phyloP scores from a whole-genome alignment of 1,140 invertebrate genomes.

The roundworm (Caenorhabditis elegans) region DNA sequence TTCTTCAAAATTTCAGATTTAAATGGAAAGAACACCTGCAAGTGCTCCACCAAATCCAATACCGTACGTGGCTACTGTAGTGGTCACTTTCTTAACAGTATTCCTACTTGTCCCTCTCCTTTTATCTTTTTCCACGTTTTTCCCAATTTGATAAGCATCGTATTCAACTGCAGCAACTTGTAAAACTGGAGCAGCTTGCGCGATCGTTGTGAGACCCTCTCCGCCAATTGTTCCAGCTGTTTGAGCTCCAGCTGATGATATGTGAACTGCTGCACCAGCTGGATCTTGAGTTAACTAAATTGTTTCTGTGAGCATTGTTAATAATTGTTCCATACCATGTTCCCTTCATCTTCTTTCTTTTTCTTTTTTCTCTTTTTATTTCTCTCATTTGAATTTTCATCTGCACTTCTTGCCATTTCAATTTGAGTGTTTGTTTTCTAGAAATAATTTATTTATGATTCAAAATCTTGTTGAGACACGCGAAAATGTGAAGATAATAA shows the following conservation, averaged over 20 bases:
- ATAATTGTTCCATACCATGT: background rate
- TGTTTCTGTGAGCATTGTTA: background rate
- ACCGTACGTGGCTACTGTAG: background rate
- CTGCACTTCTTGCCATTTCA: too few relatives aligned
- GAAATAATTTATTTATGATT: too few relatives aligned
- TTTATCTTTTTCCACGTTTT: slow-evolving; percentile 6
- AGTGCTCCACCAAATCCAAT: background rate
- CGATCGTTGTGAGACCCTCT: slow-evolving; percentile 7
- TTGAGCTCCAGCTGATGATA: background rate
- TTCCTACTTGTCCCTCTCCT: background rate
- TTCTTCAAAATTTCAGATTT: background rate
- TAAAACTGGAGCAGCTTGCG: background rate
- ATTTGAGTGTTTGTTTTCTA: too few relatives aligned
- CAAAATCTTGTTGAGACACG: too few relatives aligned
- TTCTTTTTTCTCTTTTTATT: background rate
- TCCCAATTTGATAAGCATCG: slow-evolving; percentile 12
- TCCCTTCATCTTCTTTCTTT: background rate
- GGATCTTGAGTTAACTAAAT: background rate
- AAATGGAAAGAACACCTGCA: background rate
- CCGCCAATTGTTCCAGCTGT: background rate
- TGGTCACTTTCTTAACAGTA: slow-evolving; percentile 11
- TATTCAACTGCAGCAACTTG: background rate
- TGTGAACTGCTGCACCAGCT: background rate
- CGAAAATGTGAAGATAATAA: too few relatives aligned
- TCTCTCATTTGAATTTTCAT: background rate